Conservation (phyloP, 1,140 invertebrate genomes). For the Gryon sp. region DNA sequence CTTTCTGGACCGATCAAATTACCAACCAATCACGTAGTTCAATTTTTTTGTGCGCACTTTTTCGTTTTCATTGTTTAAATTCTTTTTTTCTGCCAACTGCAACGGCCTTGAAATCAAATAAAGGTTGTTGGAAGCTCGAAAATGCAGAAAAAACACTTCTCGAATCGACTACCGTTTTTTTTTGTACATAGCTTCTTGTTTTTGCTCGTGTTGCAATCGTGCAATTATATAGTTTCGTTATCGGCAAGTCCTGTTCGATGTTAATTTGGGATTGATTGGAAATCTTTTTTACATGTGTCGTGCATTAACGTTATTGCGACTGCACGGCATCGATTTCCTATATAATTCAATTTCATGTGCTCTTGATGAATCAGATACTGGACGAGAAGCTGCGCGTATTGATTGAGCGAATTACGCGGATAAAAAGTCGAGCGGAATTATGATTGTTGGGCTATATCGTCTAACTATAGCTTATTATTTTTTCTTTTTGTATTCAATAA, state of each 20-base stretch:
- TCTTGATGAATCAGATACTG: conserved; percentile 29
- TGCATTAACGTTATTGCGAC: conserved; percentile 28
- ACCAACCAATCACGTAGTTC: conserved; percentile 12
- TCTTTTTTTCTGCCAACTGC: not conserved
- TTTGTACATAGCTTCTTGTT: not conserved
- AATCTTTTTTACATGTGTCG: conserved; percentile 24
- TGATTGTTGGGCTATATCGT: conserved; percentile 22
- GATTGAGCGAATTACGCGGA: conserved; percentile 30
- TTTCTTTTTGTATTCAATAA: too few relatives aligned
- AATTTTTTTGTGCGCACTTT: conserved; percentile 2
- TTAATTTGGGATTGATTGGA: conserved; percentile 13
- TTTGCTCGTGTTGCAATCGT: not conserved
- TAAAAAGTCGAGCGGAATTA: conserved; percentile 41
- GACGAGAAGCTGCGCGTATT: conserved; percentile 16
- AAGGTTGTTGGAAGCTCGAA: not conserved
- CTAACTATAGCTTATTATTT: conserved; percentile 9
- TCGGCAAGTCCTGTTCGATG: conserved; percentile 13
- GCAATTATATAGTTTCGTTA: conserved; percentile 7
- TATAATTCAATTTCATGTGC: conserved; percentile 48
- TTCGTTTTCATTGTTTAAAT: too few relatives aligned
- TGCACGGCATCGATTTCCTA: conserved; percentile 31
- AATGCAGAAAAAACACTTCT: not conserved
- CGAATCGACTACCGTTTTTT: not conserved
- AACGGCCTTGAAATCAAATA: conserved; percentile 12
- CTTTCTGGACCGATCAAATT: conserved; percentile 19